These are phyloP conservation scores for Thera obeliscata DNA, from an alignment of 2,888 invertebrate genomes.

Conservation along the genomic window DNA sequence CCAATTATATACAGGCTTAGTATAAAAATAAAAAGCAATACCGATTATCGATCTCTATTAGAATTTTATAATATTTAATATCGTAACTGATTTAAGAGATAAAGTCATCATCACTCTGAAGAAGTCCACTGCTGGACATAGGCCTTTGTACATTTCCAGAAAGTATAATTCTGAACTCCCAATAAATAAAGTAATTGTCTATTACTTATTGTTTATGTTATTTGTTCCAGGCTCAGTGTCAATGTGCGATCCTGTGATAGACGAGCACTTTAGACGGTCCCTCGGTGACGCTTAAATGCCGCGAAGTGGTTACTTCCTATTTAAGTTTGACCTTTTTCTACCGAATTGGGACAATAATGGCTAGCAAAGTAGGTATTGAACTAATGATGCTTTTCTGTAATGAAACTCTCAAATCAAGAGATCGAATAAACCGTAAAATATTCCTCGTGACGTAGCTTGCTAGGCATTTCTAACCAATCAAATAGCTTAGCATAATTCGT, in stretches of 20 bases:
- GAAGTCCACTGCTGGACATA: too few relatives aligned
- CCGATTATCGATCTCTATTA: slow-evolving; percentile 36
- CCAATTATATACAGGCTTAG: neutral
- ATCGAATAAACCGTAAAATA: neutral
- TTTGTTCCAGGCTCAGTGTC: slow-evolving; percentile 86
- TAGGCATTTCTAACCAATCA: too few relatives aligned
- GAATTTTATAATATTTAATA: slow-evolving; percentile 17
- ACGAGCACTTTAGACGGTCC: slow-evolving; percentile 97
- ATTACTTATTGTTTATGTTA: neutral
- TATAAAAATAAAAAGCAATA: neutral
- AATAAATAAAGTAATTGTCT: too few relatives aligned
- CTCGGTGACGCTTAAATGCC: slow-evolving; percentile 85
- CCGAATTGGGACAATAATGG: neutral
- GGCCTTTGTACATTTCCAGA: too few relatives aligned
- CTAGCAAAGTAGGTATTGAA: neutral
- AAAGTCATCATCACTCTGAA: too few relatives aligned
- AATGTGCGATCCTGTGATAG: slow-evolving; percentile 95
- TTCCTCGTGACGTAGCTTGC: too few relatives aligned
- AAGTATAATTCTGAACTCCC: too few relatives aligned
- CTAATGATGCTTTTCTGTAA: neutral
- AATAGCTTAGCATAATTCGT: too few relatives aligned
- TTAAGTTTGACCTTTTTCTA: neutral
- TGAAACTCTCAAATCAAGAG: neutral
- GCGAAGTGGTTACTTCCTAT: neutral
- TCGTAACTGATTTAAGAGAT: slow-evolving; percentile 9